Conservation (phyloP, 2,113 vertebrate genomes). For the Meleagris gallopavo region DNA sequence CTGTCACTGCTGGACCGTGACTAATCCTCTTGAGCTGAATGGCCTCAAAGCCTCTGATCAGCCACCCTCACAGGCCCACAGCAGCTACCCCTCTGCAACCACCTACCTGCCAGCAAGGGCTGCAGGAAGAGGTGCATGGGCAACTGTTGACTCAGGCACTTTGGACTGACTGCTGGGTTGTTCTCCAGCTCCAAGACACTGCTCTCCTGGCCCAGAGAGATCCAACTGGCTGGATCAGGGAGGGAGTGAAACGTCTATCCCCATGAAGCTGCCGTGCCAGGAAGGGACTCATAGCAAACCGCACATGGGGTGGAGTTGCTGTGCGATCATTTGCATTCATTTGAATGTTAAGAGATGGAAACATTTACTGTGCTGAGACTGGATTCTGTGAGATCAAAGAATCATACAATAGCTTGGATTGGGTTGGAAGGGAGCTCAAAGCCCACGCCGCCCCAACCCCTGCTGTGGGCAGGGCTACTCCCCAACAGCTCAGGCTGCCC, state of each 20-base stretch:
- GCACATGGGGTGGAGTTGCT: not conserved
- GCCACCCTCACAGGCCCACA: not conserved
- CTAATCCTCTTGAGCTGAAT: slow-evolving; percentile 66
- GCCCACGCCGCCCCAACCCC: too few relatives aligned
- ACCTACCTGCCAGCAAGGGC: slow-evolving; percentile 39
- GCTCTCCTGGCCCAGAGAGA: not conserved
- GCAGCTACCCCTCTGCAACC: not conserved
- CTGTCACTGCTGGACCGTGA: slow-evolving; percentile 18
- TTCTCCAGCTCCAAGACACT: not conserved
- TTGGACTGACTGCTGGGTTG: not conserved
- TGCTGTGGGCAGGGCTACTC: too few relatives aligned
- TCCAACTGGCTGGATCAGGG: not conserved
- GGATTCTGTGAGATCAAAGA: not conserved
- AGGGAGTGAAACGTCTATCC: not conserved
- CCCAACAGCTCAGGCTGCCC: too few relatives aligned
- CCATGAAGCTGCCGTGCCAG: fast-evolving
- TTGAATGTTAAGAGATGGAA: not conserved
- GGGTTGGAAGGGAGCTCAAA: too few relatives aligned
- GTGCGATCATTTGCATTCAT: too few relatives aligned
- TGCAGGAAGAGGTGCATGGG: not conserved
- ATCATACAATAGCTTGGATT: too few relatives aligned
- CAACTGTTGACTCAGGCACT: not conserved
- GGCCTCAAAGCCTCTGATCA: slow-evolving; percentile 60
- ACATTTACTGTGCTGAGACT: not conserved
- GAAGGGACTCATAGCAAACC: not conserved